Evolutionary conservation across 2,113 vertebrate species (phyloP).

Genomic region (Piprites chloris): DNA sequence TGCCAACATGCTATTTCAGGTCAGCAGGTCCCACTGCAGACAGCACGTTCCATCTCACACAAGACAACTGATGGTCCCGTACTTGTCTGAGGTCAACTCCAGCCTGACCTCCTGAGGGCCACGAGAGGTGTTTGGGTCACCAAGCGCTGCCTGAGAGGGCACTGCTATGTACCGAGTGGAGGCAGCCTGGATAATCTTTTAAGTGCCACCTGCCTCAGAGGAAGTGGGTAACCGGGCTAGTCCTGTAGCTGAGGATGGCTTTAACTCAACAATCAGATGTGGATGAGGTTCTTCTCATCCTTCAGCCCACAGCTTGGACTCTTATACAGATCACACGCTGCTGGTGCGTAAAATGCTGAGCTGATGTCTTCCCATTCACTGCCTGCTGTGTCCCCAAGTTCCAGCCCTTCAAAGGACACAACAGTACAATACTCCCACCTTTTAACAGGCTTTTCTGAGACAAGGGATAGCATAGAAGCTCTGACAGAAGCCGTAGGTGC

Average conservation of each 20-base stretch:
- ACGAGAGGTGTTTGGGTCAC: background rate
- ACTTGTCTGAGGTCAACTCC: background rate
- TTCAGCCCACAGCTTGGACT: background rate
- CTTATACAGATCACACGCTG: background rate
- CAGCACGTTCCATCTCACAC: background rate
- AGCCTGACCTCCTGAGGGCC: background rate
- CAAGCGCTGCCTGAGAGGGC: background rate
- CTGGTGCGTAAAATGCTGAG: background rate
- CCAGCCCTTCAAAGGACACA: background rate
- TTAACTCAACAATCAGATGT: background rate
- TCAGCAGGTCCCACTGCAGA: background rate
- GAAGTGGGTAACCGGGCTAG: background rate
- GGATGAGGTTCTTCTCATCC: background rate
- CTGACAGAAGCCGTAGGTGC: background rate
- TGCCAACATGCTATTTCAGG: background rate
- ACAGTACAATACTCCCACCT: background rate
- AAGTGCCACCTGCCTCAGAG: background rate
- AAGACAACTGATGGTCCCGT: fast-evolving
- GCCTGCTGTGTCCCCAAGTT: background rate
- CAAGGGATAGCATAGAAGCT: background rate
- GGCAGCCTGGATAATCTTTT: background rate
- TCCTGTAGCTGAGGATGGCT: background rate
- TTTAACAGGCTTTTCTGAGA: background rate
- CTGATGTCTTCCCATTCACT: background rate
- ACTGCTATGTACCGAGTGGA: background rate